Evolutionary conservation across 2,888 invertebrate species (phyloP).

Genomic region (Pammene fasciana): DNA sequence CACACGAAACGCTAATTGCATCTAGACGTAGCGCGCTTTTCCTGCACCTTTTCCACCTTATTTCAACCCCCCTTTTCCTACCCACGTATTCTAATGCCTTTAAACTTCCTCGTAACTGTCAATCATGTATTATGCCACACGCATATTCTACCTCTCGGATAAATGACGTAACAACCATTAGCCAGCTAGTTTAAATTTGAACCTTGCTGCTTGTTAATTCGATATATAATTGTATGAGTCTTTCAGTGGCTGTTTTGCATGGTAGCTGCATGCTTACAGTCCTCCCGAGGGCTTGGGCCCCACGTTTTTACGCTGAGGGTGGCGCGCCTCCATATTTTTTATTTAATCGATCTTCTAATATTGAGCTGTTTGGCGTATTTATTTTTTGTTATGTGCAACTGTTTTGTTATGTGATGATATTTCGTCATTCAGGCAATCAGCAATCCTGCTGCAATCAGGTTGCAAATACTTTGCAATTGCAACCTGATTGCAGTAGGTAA

Average conservation of each 20-base stretch:
- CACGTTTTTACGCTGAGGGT: conserved; percentile 10
- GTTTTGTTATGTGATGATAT: neutral
- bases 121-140: conserved; percentile 8
- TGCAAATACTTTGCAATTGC: too few species aligned
- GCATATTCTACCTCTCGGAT: neutral
- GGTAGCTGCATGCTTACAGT: neutral
- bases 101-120: conserved; percentile 24
- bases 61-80: neutral
- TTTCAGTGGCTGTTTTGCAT: neutral
- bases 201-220: too few species aligned
- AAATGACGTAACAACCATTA: too few species aligned
- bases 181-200: too few species aligned
- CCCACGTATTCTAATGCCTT: conserved; percentile 7
- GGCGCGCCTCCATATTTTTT: conserved; percentile 31
- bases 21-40: too few species aligned
- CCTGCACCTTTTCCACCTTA: neutral
- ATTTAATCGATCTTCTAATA: conserved; percentile 27
- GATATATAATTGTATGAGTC: neutral
- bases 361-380: conserved; percentile 7
- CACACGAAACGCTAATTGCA: too few species aligned
- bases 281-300: conserved; percentile 12
- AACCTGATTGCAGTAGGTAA: too few species aligned
- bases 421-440: too few species aligned
- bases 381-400: neutral
- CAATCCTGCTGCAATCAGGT: too few species aligned